Percentiles rank a stretch among this genome's conserved stretches.
Evolutionary conservation across 1,140 invertebrate species (phyloP).

Genomic region (Scaptomyza graminum): DNA sequence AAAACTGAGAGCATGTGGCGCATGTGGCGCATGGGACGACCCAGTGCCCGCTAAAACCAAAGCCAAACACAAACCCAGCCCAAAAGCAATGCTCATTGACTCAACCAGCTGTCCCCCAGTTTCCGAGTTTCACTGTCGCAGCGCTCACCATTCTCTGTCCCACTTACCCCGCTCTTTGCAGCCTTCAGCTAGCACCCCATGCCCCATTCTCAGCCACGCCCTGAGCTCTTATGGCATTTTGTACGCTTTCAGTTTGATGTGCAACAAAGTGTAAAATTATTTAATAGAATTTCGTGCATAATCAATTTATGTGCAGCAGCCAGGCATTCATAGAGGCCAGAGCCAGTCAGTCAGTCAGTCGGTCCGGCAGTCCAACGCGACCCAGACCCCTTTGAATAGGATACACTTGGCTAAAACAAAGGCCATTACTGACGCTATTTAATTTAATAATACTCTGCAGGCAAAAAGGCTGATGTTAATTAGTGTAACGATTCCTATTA

Average conservation of each 20-base stretch:
- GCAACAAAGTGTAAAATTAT: slow-evolving; percentile 83
- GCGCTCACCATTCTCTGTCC: too few species aligned
- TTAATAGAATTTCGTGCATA: slow-evolving; percentile 82
- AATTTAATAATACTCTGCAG: slow-evolving; percentile 17
- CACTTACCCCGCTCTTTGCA: slow-evolving; percentile 36
- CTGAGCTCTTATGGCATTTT: slow-evolving; percentile 68
- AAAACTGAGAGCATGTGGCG: slow-evolving; percentile 28
- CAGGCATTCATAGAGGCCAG: slow-evolving; percentile 40
- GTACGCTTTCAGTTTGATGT: slow-evolving; percentile 74
- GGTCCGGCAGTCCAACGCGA: slow-evolving; percentile 1
- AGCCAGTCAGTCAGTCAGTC: slow-evolving; percentile 28
- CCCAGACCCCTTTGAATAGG: slow-evolving; percentile 42
- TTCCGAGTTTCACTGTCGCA: neutral
- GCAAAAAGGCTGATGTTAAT: neutral
- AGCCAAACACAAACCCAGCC: slow-evolving; percentile 22
- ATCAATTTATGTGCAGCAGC: slow-evolving; percentile 81
- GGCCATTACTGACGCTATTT: slow-evolving; percentile 14
- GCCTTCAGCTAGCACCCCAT: slow-evolving; percentile 3
- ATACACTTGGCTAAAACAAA: slow-evolving; percentile 52
- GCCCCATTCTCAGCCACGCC: slow-evolving; percentile 19
- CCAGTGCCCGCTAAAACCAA: slow-evolving; percentile 13
- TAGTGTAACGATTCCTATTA: neutral
- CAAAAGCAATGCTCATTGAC: slow-evolving; percentile 37
- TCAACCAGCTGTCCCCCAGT: slow-evolving; percentile 14
- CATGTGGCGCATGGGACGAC: neutral